Conservation (phyloP, 2,797 vertebrate genomes). For the Ptychadena robeensis region DNA sequence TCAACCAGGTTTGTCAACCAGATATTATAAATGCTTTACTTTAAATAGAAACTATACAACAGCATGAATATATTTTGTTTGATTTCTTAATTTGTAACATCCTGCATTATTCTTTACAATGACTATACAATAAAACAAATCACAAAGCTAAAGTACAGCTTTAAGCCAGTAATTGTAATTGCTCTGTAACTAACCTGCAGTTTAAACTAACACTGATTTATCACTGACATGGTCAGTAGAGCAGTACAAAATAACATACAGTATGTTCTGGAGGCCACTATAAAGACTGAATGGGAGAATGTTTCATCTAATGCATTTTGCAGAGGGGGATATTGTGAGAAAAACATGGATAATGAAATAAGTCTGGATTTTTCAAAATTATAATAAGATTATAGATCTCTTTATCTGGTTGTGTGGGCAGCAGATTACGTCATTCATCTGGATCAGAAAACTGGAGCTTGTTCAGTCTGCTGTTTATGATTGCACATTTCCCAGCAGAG, state of each 20-base stretch:
- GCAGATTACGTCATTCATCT: background rate
- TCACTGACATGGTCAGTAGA: background rate
- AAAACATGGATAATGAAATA: background rate
- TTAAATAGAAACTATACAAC: too few species aligned
- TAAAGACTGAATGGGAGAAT: background rate
- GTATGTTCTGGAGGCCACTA: background rate
- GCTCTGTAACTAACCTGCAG: background rate
- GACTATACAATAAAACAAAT: background rate
- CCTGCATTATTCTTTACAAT: background rate
- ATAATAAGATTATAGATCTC: background rate
- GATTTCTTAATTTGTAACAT: background rate
- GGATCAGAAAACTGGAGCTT: background rate
- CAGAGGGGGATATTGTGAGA: background rate
- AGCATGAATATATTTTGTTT: background rate
- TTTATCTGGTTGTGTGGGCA: constrained; percentile 1
- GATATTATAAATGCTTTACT: too few species aligned
- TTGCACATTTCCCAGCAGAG: background rate
- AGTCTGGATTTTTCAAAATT: background rate
- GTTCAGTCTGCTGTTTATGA: background rate
- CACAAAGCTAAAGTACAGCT: too few species aligned
- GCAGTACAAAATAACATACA: background rate
- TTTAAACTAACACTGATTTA: background rate
- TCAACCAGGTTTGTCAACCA: too few species aligned
- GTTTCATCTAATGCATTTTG: background rate
- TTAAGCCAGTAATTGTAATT: background rate